A percentile compares a stretch with the other conserved stretches of the same genome.
These are phyloP conservation scores for Momotus momota DNA, from an alignment of 2,797 vertebrate species.

Conservation along the genomic window DNA sequence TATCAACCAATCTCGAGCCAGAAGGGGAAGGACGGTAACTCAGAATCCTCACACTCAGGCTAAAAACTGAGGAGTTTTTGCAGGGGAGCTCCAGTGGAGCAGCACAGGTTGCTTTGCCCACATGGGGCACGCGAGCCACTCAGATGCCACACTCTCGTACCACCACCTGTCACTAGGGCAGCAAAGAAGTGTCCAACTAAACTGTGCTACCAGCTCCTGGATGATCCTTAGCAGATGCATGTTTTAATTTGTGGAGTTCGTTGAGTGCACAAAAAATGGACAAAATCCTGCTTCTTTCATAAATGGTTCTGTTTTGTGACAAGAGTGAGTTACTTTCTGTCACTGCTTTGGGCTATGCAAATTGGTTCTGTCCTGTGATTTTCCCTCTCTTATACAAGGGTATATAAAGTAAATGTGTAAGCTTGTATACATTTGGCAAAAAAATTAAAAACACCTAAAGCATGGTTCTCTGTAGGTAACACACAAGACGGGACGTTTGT, in stretches of 20 bases:
- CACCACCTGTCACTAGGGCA: not conserved
- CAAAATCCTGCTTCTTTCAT: not conserved
- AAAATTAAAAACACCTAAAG: not conserved
- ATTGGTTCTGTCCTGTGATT: not conserved
- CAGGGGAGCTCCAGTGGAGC: not conserved
- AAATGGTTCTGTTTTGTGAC: not conserved
- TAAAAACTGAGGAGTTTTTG: not conserved
- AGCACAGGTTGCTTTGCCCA: not conserved
- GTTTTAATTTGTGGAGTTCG: not conserved
- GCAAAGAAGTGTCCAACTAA: not conserved
- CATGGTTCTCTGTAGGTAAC: not conserved
- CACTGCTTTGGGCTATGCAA: not conserved
- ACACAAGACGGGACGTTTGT: not conserved
- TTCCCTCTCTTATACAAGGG: not conserved
- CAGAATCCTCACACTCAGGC: not conserved
- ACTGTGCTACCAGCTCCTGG: conserved; percentile 2
- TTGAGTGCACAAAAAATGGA: not conserved
- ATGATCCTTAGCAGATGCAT: not conserved
- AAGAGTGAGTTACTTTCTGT: not conserved
- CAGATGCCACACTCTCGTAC: not conserved
- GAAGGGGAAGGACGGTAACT: not conserved
- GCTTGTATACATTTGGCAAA: not conserved
- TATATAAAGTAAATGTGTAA: not conserved
- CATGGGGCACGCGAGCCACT: not conserved
- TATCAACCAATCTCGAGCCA: not conserved